Evolutionary conservation across 2,797 vertebrate species (phyloP).

Genomic region (Anabas testudineus): DNA sequence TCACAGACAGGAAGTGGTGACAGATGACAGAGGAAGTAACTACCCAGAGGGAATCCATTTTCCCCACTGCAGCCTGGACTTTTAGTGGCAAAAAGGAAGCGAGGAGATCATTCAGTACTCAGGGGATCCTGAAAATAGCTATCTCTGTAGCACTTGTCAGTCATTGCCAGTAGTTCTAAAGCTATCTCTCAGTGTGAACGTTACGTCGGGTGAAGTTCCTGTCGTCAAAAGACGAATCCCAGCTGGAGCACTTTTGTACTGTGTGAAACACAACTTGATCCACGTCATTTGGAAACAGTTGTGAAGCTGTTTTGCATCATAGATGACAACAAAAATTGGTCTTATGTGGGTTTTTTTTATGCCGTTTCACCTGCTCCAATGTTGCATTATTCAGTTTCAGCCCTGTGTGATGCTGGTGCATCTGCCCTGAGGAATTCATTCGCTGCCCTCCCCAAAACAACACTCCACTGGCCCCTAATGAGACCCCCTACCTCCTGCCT

Average conservation of each 20-base stretch:
- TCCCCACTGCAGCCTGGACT: conserved; percentile 32
- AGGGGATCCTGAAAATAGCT: conserved; percentile 64
- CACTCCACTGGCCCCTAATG: conserved; percentile 72
- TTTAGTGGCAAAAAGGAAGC: conserved; percentile 67
- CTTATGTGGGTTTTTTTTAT: conserved; percentile 2
- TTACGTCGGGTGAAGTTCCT: conserved; percentile 42
- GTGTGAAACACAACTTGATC: neutral
- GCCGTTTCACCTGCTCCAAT: conserved; percentile 47
- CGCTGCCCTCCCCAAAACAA: conserved; percentile 50
- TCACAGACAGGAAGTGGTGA: conserved; percentile 82
- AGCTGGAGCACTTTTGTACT: conserved; percentile 55
- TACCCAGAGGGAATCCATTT: conserved; percentile 69
- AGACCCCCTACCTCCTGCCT: conserved; percentile 77
- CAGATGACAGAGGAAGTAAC: conserved; percentile 80
- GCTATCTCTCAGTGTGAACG: conserved; percentile 57
- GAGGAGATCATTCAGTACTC: conserved; percentile 56
- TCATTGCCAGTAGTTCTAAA: conserved; percentile 46
- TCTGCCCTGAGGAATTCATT: conserved; percentile 71
- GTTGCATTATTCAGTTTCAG: conserved; percentile 37
- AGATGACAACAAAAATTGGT: neutral
- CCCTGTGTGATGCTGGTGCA: conserved; percentile 64
- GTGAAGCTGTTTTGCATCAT: neutral
- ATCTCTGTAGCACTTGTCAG: conserved; percentile 57
- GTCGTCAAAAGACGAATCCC: conserved; percentile 55
- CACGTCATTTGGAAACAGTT: conserved; percentile 2